These are phyloP conservation scores for Azemiops feae DNA, from an alignment of 2,113 vertebrate species.

Conservation along the genomic window DNA sequence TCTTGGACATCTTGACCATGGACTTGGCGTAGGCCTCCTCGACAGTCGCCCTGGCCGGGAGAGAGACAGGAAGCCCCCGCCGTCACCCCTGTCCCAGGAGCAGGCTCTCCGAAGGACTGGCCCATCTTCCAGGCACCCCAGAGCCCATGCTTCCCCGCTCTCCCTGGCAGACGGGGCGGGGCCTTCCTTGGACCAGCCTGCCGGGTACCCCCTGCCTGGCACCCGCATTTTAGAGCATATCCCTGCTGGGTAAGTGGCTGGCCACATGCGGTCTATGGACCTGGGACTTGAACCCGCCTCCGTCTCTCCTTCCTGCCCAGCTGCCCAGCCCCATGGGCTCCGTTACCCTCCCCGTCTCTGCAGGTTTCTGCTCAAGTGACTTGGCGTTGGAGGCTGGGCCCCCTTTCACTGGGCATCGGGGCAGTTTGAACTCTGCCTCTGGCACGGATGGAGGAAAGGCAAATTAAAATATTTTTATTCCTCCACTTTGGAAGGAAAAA, in stretches of 20 bases:
- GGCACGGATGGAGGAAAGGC: rapidly evolving
- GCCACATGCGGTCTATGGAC: rapidly evolving
- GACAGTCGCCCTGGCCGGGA: conserved; percentile 78
- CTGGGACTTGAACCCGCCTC: not conserved
- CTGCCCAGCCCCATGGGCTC: not conserved
- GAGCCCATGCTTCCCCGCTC: not conserved
- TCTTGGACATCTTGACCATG: conserved; percentile 92
- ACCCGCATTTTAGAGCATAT: not conserved
- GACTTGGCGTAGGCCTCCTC: conserved; percentile 96
- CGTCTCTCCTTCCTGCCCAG: not conserved
- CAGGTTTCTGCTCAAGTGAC: not conserved
- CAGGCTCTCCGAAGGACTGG: not conserved
- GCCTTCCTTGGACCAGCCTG: not conserved
- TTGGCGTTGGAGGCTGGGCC: not conserved
- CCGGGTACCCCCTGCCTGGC: not conserved
- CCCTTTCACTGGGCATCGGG: not conserved
- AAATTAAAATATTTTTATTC: not conserved
- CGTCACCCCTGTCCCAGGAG: not conserved
- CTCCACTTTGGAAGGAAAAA: not conserved
- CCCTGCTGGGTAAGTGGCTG: not conserved
- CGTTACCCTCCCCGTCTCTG: not conserved
- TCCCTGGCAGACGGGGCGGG: not conserved
- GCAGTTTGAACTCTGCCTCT: not conserved
- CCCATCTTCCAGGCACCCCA: not conserved
- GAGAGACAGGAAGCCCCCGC: not conserved